Evolutionary conservation across 2,113 vertebrate genomes (phyloP).

Genomic region (Sebastes fasciatus): DNA sequence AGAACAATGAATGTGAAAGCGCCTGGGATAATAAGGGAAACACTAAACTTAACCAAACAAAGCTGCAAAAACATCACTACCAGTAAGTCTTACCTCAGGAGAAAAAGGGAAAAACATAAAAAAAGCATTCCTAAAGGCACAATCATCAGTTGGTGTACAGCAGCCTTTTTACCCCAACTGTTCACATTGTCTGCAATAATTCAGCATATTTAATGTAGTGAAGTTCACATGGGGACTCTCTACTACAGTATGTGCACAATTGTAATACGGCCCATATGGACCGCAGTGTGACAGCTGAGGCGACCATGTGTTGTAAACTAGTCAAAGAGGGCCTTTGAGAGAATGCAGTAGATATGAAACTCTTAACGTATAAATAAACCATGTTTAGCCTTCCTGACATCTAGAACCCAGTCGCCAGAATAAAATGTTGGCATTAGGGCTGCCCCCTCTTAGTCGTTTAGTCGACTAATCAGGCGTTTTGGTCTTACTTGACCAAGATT

Average conservation of each 20-base stretch:
- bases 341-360: conserved; percentile 22
- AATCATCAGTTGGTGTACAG: conserved; percentile 41
- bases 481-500: too few species aligned
- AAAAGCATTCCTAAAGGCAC: conserved; percentile 46
- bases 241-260: neutral
- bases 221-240: neutral
- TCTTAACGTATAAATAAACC: neutral
- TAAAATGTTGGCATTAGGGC: neutral
- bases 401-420: neutral
- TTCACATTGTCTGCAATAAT: conserved; percentile 7
- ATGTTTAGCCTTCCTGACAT: conserved; percentile 29
- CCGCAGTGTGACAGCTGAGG: neutral
- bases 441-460: too few species aligned
- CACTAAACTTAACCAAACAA: conserved; percentile 72
- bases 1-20: conserved; percentile 69
- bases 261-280: neutral
- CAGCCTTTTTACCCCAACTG: conserved; percentile 4
- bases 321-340: conserved; percentile 14
- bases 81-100: conserved; percentile 72
- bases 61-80: conserved; percentile 78
- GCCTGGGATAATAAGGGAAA: conserved; percentile 60
- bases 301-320: neutral
- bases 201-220: neutral
- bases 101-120: conserved; percentile 41
- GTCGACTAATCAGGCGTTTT: too few species aligned